phyloP scores from a whole-genome alignment of 2,888 invertebrate species.

The Lathronympha strigana region DNA sequence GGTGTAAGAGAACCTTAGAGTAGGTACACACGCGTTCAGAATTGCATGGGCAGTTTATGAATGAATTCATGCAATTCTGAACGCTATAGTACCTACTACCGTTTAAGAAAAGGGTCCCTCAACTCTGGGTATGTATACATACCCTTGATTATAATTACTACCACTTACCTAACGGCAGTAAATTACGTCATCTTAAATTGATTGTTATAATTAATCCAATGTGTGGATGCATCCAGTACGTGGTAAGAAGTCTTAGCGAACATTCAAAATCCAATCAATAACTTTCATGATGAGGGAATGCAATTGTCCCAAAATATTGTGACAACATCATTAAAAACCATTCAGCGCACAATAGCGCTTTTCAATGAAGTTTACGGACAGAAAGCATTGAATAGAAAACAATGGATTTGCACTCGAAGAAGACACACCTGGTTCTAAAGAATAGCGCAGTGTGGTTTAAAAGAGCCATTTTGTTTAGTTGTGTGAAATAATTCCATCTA shows the following conservation, averaged over 20 bases:
- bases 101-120: no score
- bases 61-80: no score
- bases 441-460: conserved; percentile 10
- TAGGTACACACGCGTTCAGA: no score
- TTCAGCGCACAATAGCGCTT: conserved; percentile 23
- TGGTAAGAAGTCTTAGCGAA: not conserved
- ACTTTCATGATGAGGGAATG: conserved; percentile 13
- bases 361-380: conserved; percentile 18
- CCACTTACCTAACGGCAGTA: not conserved
- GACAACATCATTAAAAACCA: conserved; percentile 23
- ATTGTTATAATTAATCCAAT: not conserved
- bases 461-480: conserved; percentile 1
- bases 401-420: not conserved
- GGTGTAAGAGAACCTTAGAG: no score
- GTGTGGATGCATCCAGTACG: not conserved
- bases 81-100: no score
- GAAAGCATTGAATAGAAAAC: conserved; percentile 3
- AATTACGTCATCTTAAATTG: not conserved
- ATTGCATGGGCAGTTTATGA: no score
- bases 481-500: conserved; percentile 7
- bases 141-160: not conserved
- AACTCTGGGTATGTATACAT: no score
- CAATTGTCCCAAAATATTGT: conserved; percentile 27
- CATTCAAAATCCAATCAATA: conserved; percentile 22
- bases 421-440: conserved; percentile 14